Evolutionary conservation across 2,888 invertebrate species (phyloP), one percentile per base, ranked within the genome.

Genomic region (Drosophila ezoana): DNA sequence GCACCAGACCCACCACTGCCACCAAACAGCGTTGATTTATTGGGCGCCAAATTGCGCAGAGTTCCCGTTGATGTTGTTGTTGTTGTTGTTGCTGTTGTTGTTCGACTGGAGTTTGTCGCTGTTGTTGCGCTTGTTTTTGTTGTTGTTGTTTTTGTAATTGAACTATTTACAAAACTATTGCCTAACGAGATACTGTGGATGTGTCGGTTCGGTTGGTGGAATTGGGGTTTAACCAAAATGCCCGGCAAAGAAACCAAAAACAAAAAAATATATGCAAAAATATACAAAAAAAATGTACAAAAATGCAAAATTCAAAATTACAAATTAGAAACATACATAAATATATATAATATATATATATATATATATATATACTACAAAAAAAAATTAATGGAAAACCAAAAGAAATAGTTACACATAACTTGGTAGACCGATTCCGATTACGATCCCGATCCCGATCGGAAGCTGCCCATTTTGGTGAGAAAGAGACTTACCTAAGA

Each of bases 101-200:
- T 49, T 54, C 65, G 66, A 64, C 48, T 67, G 60, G 64, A n/a
- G 18, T 23, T 54, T 37, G 79, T 76, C 71, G 45, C 11, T 33
- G 78, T 70, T 64, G 69, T 61, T 59, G 57, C 66, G 65, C 49
- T 73, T 57, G 72, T 66, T 52, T 70, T 76, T 52, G 72, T 66
- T 52, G 72, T 76, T 52, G 72, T 81, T 74, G 86, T 75, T 72
- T 67, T 85, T 76, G 87, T 87, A 78, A 78, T 91, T 81, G 88
- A 90, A 86, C 87, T 92, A 91, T 92, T 89, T 91, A 91, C 90
- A 92, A 90, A 90, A 88, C 87, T 90, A 90, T 89, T 90, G 79
- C 91, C 92, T 92, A 92, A 90, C 73, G 91, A 89, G 86, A 91
- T 91, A 90, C 92, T 92, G 90, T 91, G 72, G 57, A 56, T 67